Base-by-base conservation (phyloP, 2,888 invertebrate species). In the Aphrophora alni region DNA sequence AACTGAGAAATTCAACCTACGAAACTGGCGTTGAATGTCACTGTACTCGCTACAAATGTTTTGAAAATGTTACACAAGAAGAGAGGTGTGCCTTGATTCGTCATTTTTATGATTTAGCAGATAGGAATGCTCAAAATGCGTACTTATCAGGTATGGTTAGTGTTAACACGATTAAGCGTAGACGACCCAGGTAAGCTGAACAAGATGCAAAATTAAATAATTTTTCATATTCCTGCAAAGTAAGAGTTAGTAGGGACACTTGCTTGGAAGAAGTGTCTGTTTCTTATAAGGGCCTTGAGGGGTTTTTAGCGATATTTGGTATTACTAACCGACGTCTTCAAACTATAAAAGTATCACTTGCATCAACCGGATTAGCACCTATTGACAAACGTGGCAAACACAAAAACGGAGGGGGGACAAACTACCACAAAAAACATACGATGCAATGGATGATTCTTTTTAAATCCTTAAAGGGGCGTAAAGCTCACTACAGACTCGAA, bases 401-500 rank as follows among this genome's bases (percentile, higher is more conserved):
- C 26, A 7, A 17, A 25, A 79, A 79, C 26, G n/a, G 79, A n/a
- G 33, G 69, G 24, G 17, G 21, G 8, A 79, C 10, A 74, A 73
- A 25, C 33, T 25, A 17, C 25, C 59, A 74, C 14, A 26, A 21
- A 12, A n/a, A 33, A 33, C 33, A 8, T 33, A 33, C 33, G 33
- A 33, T 33, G 33, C 33, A 33, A 33, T 33, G 33, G 33, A 33
- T 33, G 33, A 72, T 27, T 71, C n/a, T 78, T 72, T 51, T 78
- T 72, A 38, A 38, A 1, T 74, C 79, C 10, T 68, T 79, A 33
- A 79, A 79, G 27, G 73, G 74, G 0, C 74, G 79, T 12, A 28
- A 74, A 28, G 68, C 74, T 17, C 79, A 79, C 72, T 78, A 78
- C 33, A 74, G 79, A 8, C 26, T 79, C 12, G 51, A 79, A 79